Conservation (phyloP, 1,140 invertebrate species). For the Saccostrea cuccullata region DNA sequence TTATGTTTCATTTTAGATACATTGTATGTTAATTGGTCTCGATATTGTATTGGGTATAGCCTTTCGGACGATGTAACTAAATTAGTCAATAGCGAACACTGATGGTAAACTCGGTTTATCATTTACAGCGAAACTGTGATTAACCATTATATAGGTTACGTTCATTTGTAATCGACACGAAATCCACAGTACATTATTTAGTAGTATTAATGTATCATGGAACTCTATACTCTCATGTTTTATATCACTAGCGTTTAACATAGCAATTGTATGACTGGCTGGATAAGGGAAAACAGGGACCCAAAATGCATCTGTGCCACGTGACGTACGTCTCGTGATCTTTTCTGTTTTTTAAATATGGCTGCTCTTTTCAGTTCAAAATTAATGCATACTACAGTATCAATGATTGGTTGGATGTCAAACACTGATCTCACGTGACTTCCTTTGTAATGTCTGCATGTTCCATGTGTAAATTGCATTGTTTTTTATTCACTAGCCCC, state of each 20-base stretch:
- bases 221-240: not conserved
- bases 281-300: not conserved
- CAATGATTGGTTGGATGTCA: too few relatives aligned
- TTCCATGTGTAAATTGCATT: slow-evolving; percentile 6
- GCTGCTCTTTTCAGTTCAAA: too few relatives aligned
- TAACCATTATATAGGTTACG: slow-evolving; percentile 33
- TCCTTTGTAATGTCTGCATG: not conserved
- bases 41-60: not conserved
- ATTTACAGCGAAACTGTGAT: slow-evolving; percentile 35
- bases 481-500: not conserved
- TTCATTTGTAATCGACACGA: slow-evolving; percentile 14
- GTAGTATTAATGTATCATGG: not conserved
- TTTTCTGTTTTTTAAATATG: too few relatives aligned
- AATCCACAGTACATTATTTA: not conserved
- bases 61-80: not conserved
- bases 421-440: too few relatives aligned
- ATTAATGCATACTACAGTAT: too few relatives aligned
- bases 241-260: not conserved
- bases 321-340: too few relatives aligned
- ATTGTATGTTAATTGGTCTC: not conserved
- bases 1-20: not conserved
- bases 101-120: slow-evolving; percentile 32
- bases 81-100: not conserved
- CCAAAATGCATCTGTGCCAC: too few relatives aligned
- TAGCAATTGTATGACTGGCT: not conserved